Evolutionary conservation across 2,888 invertebrate species (phyloP).

Genomic region (Halocaridina rubra): DNA sequence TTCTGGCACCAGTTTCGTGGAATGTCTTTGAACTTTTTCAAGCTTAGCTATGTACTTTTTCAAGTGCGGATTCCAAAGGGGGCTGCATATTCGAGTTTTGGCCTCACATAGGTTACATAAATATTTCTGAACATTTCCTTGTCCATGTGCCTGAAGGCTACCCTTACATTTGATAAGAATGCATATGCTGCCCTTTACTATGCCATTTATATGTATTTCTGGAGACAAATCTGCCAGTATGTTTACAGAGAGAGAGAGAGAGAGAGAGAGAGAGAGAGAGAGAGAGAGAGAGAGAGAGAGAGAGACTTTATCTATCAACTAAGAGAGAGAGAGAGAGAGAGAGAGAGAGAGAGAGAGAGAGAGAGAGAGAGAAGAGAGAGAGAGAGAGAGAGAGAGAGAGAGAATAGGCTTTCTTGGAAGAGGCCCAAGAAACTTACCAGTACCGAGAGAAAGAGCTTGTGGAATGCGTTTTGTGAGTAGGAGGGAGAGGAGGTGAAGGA

Average conservation of each 20-base stretch:
- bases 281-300: not conserved
- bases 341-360: too few relatives aligned
- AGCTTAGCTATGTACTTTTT: too few relatives aligned
- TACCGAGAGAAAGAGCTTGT: not conserved
- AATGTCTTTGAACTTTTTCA: too few relatives aligned
- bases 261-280: not conserved
- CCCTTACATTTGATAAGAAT: not conserved
- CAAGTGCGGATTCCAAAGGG: too few relatives aligned
- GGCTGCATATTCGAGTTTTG: too few relatives aligned
- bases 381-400: not conserved
- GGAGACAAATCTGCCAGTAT: not conserved
- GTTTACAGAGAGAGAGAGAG: not conserved
- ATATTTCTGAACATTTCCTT: too few relatives aligned
- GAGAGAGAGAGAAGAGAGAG: not conserved
- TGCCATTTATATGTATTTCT: not conserved
- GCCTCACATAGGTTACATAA: too few relatives aligned
- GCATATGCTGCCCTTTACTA: not conserved
- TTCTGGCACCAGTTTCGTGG: too few relatives aligned
- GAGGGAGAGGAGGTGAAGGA: too few relatives aligned
- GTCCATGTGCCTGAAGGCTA: too few relatives aligned
- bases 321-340: too few relatives aligned
- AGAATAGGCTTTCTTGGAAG: not conserved
- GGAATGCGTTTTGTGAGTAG: not conserved
- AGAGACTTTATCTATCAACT: not conserved
- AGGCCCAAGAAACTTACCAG: not conserved